Percentiles rank a stretch among this genome's conserved stretches.
These are phyloP conservation scores for Lucinisca nassula DNA, from an alignment of 2,888 invertebrate species.

Conservation along the genomic window DNA sequence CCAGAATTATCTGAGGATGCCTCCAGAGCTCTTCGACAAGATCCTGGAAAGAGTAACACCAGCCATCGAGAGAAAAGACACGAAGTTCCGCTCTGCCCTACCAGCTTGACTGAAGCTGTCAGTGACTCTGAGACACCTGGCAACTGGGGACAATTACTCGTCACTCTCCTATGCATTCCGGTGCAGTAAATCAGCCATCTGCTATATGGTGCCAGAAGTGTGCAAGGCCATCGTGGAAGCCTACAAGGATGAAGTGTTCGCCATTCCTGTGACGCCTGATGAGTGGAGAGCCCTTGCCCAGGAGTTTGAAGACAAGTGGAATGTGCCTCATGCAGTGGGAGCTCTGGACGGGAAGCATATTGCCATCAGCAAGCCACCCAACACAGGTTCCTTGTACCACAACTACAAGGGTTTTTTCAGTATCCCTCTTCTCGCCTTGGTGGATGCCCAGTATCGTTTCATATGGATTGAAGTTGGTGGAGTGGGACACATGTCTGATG, in stretches of 20 bases:
- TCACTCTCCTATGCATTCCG: too few relatives aligned
- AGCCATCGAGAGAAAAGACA: too few relatives aligned
- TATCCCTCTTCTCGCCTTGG: slow-evolving; percentile 24
- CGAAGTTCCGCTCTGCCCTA: too few relatives aligned
- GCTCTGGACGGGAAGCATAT: slow-evolving; percentile 64
- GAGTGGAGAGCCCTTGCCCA: slow-evolving; percentile 36
- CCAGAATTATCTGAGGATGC: too few relatives aligned
- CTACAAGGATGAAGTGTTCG: slow-evolving; percentile 55
- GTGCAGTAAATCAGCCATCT: too few relatives aligned
- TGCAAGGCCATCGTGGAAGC: slow-evolving; percentile 58
- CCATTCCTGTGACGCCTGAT: slow-evolving; percentile 41
- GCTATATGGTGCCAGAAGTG: slow-evolving; percentile 63
- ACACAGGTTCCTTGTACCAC: slow-evolving; percentile 46
- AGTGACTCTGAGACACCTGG: too few relatives aligned
- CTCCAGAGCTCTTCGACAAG: too few relatives aligned
- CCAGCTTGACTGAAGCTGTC: too few relatives aligned
- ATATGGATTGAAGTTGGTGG: slow-evolving; percentile 43
- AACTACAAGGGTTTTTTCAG: slow-evolving; percentile 59
- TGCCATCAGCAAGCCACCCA: slow-evolving; percentile 48
- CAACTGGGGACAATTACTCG: too few relatives aligned
- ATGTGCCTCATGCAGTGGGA: slow-evolving; percentile 51
- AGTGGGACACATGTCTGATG: too few relatives aligned
- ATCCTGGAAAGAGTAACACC: too few relatives aligned
- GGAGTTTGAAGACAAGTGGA: slow-evolving; percentile 59
- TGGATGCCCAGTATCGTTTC: slow-evolving; percentile 33